Conservation (phyloP, 2,888 invertebrate species). For the Limenitis camilla region DNA sequence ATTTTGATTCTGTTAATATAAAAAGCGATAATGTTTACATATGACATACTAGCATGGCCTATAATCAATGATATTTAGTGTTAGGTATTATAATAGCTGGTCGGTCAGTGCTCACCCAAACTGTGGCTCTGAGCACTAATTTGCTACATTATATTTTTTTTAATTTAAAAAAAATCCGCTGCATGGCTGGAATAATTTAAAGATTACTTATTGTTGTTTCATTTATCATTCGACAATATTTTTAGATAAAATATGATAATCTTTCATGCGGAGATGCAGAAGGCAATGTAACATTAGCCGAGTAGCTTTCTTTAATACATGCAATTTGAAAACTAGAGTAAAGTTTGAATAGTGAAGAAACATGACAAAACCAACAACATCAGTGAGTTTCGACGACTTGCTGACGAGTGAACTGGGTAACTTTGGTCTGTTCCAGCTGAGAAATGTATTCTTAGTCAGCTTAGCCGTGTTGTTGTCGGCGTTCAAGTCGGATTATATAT, state of each 20-base stretch:
- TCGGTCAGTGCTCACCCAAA: slow-evolving; percentile 71
- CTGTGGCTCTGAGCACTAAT: slow-evolving; percentile 75
- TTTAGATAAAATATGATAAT: background rate
- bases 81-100: slow-evolving; percentile 61
- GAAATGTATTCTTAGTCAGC: slow-evolving; percentile 71
- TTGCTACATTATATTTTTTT: slow-evolving; percentile 75
- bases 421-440: slow-evolving; percentile 76
- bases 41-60: slow-evolving; percentile 49
- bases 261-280: no score
- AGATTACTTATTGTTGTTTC: background rate
- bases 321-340: background rate
- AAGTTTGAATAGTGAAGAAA: background rate
- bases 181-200: slow-evolving; percentile 7
- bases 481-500: slow-evolving; percentile 77
- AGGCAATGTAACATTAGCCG: no score
- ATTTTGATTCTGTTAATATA: background rate
- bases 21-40: slow-evolving; percentile 28
- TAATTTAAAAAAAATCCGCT: slow-evolving; percentile 63
- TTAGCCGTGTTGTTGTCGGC: slow-evolving; percentile 77
- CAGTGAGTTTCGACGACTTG: slow-evolving; percentile 54
- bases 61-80: slow-evolving; percentile 73
- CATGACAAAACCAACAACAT: slow-evolving; percentile 2
- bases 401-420: slow-evolving; percentile 67
- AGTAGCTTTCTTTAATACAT: background rate
- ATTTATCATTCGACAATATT: background rate